These are phyloP conservation scores for Oryzias melastigma DNA, from an alignment of 2,113 vertebrate species.

Conservation along the genomic window DNA sequence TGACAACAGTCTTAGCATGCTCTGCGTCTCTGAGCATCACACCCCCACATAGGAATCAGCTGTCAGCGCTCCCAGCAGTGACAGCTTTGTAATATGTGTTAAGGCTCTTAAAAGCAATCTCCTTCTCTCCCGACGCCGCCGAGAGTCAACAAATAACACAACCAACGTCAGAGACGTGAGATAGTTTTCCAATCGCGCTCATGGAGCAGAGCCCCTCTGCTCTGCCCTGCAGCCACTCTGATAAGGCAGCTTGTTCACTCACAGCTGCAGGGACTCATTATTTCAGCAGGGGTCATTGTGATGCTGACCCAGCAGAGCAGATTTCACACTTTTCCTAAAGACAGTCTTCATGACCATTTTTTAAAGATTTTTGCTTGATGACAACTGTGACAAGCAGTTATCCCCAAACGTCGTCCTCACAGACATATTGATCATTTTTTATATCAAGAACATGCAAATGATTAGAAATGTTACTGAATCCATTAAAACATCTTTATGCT, in stretches of 20 bases:
- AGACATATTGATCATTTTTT: no score
- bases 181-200: conserved; percentile 27
- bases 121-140: conserved; percentile 14
- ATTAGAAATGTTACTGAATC: no score
- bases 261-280: conserved; percentile 1
- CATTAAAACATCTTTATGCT: no score
- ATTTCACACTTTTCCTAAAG: background rate
- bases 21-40: conserved; percentile 39
- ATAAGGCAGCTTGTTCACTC: conserved; percentile 27
- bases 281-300: conserved; percentile 1
- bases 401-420: no score
- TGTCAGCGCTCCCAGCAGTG: conserved; percentile 40
- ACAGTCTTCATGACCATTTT: background rate
- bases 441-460: no score
- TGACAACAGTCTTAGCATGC: conserved; percentile 35
- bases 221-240: conserved; percentile 16
- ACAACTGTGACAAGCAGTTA: no score
- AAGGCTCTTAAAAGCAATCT: conserved; percentile 52
- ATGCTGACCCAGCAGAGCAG: background rate
- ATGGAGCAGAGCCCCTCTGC: conserved; percentile 14
- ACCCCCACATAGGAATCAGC: conserved; percentile 45
- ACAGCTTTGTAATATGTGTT: conserved; percentile 45
- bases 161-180: conserved; percentile 12
- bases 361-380: background rate
- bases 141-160: conserved; percentile 38